phyloP scores from a whole-genome alignment of 1,140 invertebrate species.

The Drosophila ananassae region DNA sequence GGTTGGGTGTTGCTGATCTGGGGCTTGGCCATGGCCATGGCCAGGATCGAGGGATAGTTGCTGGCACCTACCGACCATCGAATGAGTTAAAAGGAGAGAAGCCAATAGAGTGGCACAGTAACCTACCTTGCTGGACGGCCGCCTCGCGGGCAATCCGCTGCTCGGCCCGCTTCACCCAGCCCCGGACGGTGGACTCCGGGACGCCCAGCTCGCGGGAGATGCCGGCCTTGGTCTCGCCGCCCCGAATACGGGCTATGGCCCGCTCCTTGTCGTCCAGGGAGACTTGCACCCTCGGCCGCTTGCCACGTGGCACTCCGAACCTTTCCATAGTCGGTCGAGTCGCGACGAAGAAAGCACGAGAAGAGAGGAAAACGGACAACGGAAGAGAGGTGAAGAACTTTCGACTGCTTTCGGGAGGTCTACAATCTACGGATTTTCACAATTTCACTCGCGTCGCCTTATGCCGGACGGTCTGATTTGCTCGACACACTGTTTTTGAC shows the following conservation, averaged over 20 bases:
- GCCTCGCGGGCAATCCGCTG: conserved; percentile 56
- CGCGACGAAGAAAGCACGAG: not conserved
- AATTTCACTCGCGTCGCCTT: conserved; percentile 29
- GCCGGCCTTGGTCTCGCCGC: conserved; percentile 69
- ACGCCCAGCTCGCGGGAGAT: conserved; percentile 69
- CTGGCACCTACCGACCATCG: not conserved
- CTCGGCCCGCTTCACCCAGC: conserved; percentile 70
- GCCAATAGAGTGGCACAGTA: not conserved
- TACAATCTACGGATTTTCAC: conserved; percentile 19
- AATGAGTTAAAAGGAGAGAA: not conserved
- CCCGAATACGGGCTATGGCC: conserved; percentile 64
- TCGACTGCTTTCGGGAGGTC: conserved; percentile 17
- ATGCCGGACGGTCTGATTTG: conserved; percentile 27
- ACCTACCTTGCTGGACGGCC: conserved; percentile 27
- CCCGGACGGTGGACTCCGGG: conserved; percentile 70
- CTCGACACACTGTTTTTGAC: conserved; percentile 50
- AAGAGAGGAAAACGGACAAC: not conserved
- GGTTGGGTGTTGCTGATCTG: conserved; percentile 13
- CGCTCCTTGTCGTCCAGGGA: conserved; percentile 65
- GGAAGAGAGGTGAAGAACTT: conserved; percentile 12
- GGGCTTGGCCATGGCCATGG: conserved; percentile 25
- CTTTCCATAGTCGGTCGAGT: conserved; percentile 36
- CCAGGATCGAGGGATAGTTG: conserved; percentile 14
- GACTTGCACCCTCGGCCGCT: conserved; percentile 63
- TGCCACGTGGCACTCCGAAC: conserved; percentile 58